Conservation (phyloP, 2,797 vertebrate genomes). For the Parauchenoglanis punctatus region DNA sequence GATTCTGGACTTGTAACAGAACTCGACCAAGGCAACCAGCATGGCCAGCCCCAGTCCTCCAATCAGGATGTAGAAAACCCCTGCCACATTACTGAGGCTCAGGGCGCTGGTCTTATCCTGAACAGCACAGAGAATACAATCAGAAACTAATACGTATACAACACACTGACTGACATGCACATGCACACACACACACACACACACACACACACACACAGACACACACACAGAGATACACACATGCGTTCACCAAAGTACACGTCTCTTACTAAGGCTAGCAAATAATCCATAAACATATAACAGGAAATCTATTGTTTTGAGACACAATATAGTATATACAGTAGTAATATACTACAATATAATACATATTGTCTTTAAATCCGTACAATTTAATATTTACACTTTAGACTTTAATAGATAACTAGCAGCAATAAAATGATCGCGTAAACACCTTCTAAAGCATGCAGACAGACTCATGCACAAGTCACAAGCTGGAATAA, state of each 20-base stretch:
- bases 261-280: neutral
- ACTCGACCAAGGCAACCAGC: conserved; percentile 97
- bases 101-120: conserved; percentile 98
- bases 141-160: neutral
- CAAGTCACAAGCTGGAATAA: conserved; percentile 53
- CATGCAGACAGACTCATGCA: conserved; percentile 65
- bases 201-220: conserved; percentile 15
- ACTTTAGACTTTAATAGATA: neutral
- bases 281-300: conserved; percentile 17
- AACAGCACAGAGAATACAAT: conserved; percentile 57
- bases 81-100: conserved; percentile 96
- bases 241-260: conserved; percentile 11
- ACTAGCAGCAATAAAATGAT: neutral
- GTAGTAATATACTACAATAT: neutral
- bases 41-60: conserved; percentile 97
- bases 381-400: neutral
- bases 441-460: conserved; percentile 27
- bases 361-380: neutral
- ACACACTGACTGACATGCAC: conserved; percentile 19
- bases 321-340: conserved; percentile 3
- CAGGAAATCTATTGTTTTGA: conserved; percentile 17
- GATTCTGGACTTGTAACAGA: conserved; percentile 98
- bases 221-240: conserved; percentile 5
- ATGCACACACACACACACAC: neutral
- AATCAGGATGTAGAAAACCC: conserved; percentile 98